Evolutionary conservation across 2,113 vertebrate genomes (phyloP), one percentile per base, ranked within the genome.

Genomic region (Otolemur garnettii): DNA sequence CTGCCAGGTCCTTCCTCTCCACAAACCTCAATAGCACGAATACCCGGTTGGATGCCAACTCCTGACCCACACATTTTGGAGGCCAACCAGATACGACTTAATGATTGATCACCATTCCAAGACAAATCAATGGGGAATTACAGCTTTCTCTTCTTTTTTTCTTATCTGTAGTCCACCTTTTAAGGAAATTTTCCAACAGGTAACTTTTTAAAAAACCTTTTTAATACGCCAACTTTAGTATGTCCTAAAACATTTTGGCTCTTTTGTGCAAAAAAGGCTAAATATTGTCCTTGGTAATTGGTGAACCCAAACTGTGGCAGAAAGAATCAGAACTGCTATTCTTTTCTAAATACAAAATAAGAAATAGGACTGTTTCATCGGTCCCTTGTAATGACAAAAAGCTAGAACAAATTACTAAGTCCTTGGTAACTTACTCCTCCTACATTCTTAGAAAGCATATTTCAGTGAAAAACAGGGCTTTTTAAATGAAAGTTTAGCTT

Each of bases 21-120:
- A 66, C 84, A 97, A 90, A 94, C 85, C 94, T 88, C 93, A 95
- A 50, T 24, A 35, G 82, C 93, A 95, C 69, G 30, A 42, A 94
- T 4, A 62, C 26, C 55, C 87, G 21, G 18, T 24, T 90, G 59
- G 71, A 81, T 81, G 72, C 45, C 66, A 95, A 92, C 1, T 60
- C 59, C 21, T 81, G 66, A 93, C 66, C 80, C 87, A 53, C 45
- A 90, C 53, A 93, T 71, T 91, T 79, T 80, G 84, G 78, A 96
- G 68, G 75, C 64, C 83, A 77, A 74, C 64, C 77, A 92, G 55
- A 95, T 4, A 69, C 2, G 38, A n/a, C n/a, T 93, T 35, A 80
- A 90, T 91, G 81, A 93, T 2, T 77, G 64, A 93, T 77, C 42
- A 69, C 18, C 77, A 89, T 22, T 7, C 64, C 42, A 74, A 79